phyloP scores from a whole-genome alignment of 2,113 vertebrate genomes.

The Hydrolagus affinis region DNA sequence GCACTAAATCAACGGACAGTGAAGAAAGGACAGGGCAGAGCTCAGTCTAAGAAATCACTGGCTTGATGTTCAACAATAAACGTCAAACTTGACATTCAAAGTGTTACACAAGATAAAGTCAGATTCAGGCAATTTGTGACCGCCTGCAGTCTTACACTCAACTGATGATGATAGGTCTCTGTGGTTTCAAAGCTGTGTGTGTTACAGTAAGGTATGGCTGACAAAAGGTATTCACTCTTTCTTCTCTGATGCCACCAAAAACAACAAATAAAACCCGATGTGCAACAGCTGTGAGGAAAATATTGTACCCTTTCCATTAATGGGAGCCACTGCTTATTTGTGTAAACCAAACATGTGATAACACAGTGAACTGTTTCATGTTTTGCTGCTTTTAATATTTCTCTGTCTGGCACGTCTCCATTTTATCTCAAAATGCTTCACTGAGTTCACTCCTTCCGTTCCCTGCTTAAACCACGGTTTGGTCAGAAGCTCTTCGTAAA shows the following conservation, averaged over 20 bases:
- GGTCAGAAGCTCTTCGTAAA: neutral
- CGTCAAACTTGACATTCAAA: slow-evolving; percentile 13
- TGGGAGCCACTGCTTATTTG: neutral
- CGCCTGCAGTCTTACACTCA: neutral
- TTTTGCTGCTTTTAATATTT: neutral
- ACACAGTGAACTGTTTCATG: neutral
- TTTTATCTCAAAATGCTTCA: neutral
- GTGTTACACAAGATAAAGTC: neutral
- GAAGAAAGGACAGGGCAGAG: neutral
- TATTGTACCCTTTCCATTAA: neutral
- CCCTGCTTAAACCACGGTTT: neutral
- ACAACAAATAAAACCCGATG: neutral
- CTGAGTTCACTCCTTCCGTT: neutral
- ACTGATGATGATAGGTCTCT: slow-evolving; percentile 3
- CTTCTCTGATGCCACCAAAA: neutral
- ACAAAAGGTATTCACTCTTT: slow-evolving; percentile 14
- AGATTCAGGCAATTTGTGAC: slow-evolving; percentile 2
- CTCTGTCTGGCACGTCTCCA: too few species aligned
- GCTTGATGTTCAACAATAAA: neutral
- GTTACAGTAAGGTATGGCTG: slow-evolving; percentile 6
- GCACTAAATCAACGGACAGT: neutral
- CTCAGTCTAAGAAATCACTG: neutral
- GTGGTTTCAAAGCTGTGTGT: neutral
- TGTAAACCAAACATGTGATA: neutral
- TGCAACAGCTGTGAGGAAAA: neutral